Percentiles rank a stretch among this genome's conserved stretches.
Evolutionary conservation across 2,797 vertebrate species (phyloP).

Genomic region (Gila robusta): DNA sequence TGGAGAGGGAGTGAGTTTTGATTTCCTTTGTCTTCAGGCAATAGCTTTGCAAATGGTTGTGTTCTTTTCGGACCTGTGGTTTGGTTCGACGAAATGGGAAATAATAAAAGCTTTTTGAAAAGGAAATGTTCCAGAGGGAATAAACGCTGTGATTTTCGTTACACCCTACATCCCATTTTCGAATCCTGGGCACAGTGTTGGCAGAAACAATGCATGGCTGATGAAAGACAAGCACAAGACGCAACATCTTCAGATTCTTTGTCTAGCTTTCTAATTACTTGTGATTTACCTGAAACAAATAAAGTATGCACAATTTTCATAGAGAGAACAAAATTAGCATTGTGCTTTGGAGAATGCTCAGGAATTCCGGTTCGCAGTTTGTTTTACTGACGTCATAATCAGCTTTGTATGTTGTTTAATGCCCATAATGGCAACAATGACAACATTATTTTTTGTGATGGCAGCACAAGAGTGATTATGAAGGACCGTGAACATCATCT

Average conservation of each 20-base stretch:
- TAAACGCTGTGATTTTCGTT: slow-evolving; percentile 51
- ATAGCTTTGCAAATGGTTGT: slow-evolving; percentile 43
- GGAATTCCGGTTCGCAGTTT: background rate
- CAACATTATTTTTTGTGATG: background rate
- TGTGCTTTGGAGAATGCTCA: background rate
- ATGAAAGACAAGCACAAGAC: slow-evolving; percentile 33
- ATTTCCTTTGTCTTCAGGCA: slow-evolving; percentile 62
- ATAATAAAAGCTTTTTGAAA: slow-evolving; percentile 54
- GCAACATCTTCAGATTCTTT: background rate
- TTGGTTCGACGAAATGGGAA: slow-evolving; percentile 57
- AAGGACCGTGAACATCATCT: background rate
- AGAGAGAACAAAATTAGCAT: background rate
- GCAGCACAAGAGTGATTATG: background rate
- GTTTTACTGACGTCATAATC: too few species aligned
- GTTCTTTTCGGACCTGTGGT: slow-evolving; percentile 49
- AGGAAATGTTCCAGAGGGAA: slow-evolving; percentile 46
- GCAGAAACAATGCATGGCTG: slow-evolving; percentile 29
- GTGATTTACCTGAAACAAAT: background rate
- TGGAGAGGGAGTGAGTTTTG: slow-evolving; percentile 54
- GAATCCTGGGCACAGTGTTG: slow-evolving; percentile 20
- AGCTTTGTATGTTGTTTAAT: background rate
- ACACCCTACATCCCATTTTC: slow-evolving; percentile 22
- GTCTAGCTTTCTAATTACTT: background rate
- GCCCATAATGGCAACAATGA: background rate
- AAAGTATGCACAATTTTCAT: background rate